Evolutionary conservation across 2,113 vertebrate species (phyloP), one percentile per base, ranked within the genome.

Genomic region (Triplophysa tibetana): DNA sequence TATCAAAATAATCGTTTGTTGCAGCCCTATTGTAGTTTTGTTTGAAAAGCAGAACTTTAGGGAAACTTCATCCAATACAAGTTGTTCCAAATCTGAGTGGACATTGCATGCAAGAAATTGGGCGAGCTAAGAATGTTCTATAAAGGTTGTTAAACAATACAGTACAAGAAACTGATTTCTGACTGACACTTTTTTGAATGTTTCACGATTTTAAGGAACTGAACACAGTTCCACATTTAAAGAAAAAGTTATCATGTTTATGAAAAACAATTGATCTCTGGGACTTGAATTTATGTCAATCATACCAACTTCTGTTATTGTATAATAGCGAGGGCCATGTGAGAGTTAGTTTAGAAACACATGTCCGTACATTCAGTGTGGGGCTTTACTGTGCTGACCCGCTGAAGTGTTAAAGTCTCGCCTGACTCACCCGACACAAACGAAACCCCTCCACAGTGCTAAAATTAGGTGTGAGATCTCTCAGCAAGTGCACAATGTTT

Each of bases 381-480:
- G 24, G 70, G 58, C 38, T 21, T 61, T 21, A 75, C 72, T 63
- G 45, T 16, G 16, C 45, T 77, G 61, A 64, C 74, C 33, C 29
- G 23, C 21, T 48, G 43, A 64, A 54, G 62, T 43, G 64, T 62
- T 52, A 45, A 62, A 72, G 73, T 19, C 54, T 72, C 43, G 61
- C 54, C 79, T 78, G 78, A 84, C 62, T 81, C 79, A 78, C 67
- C 75, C 73, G 43, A 67, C 58, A 45, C 64, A 43, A 60, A 67
- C 63, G 29, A 60, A 75, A 43, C 56, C 33, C 21, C 66, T 24
- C 54, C n/a, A 33, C 66, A 21, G 67, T 60, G 38, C 85, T 81
- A 70, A 81, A 83, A 85, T 85, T 65, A 82, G 80, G 54, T 50
- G 48, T 41, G 61, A 13, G 74, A 78, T 87, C 70, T 75, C 48